Evolutionary conservation across 2,888 invertebrate species (phyloP).

Genomic region (Tuberolachnus salignus): DNA sequence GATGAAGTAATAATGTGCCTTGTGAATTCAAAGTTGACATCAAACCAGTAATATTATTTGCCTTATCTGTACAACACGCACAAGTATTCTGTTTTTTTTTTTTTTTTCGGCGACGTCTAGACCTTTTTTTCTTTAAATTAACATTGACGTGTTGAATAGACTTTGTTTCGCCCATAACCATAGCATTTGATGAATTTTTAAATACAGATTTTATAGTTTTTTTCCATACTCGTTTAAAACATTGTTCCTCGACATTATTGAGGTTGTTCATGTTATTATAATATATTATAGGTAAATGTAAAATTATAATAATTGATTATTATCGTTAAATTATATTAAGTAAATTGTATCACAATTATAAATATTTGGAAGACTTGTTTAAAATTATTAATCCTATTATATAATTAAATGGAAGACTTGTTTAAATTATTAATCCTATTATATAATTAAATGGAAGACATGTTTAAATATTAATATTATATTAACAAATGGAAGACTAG

Average conservation of each 20-base stretch:
- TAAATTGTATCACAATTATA: constrained; percentile 19
- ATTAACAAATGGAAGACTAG: constrained; percentile 7
- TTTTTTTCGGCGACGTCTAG: constrained; percentile 41
- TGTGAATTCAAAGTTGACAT: constrained; percentile 25
- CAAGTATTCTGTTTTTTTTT: constrained; percentile 34
- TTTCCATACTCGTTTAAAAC: constrained; percentile 49
- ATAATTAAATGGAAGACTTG: constrained; percentile 44
- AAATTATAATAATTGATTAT: constrained; percentile 5
- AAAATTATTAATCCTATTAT: background rate
- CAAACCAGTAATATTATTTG: background rate
- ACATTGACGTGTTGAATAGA: constrained; percentile 42
- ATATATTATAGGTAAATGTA: background rate
- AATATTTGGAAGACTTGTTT: constrained; percentile 48
- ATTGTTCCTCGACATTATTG: constrained; percentile 49
- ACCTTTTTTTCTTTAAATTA: constrained; percentile 41
- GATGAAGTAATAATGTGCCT: constrained; percentile 19
- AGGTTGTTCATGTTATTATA: constrained; percentile 21
- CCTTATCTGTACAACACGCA: constrained; percentile 24
- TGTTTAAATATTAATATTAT: constrained; percentile 40
- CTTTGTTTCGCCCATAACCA: constrained; percentile 45
- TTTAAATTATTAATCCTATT: constrained; percentile 41
- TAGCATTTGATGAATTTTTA: constrained; percentile 32
- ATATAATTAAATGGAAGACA: constrained; percentile 41
- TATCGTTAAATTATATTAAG: background rate
- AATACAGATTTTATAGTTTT: constrained; percentile 42